Evolutionary conservation across 2,888 invertebrate genomes (phyloP), one percentile per base, ranked within the genome.

Genomic region (Fragum fragum): DNA sequence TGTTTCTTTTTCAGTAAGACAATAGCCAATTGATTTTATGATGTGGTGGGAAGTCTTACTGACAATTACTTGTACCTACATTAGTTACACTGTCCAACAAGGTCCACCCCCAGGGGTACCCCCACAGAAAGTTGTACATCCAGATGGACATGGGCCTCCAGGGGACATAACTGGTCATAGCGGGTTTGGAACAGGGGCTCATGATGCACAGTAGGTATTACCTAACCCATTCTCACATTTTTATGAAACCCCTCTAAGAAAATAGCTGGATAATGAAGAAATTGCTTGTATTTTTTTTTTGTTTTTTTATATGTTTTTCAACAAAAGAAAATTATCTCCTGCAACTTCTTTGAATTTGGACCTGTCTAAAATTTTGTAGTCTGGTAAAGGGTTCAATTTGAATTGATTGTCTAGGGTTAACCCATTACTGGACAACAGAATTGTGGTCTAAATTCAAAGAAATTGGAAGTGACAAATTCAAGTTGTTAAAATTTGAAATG

Each of bases 151-250:
- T 59, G 87, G 76, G 0, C 81, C 83, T 29, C 82, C 81, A 16
- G 86, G 87, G n/a, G 66, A 66, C 23, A 21, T 66, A 6, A 23
- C 66, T 3, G 66, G 66, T 21, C 47, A 47, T 47, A 85, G 87
- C 18, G 80, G 87, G n/a, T 88, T 89, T 73, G 83, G 87, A 55
- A 85, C 83, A 11, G 88, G 88, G 26, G 83, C 88, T 26, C 92
- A 91, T 78, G 90, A 91, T 86, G 87, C 87, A 9, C 89, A 90
- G 92, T 92, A 74, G 88, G 90, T 86, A 26, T 36, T 9, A n/a
- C n/a, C n/a, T n/a, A n/a, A n/a, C n/a, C n/a, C n/a, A n/a, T n/a
- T n/a, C n/a, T n/a, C n/a, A n/a, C n/a, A n/a, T n/a, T n/a, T n/a
- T n/a, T n/a, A n/a, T n/a, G n/a, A n/a, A n/a, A n/a, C n/a, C n/a